Conservation (phyloP, 1,140 invertebrate genomes). For the Drosophila malerkotliana region DNA sequence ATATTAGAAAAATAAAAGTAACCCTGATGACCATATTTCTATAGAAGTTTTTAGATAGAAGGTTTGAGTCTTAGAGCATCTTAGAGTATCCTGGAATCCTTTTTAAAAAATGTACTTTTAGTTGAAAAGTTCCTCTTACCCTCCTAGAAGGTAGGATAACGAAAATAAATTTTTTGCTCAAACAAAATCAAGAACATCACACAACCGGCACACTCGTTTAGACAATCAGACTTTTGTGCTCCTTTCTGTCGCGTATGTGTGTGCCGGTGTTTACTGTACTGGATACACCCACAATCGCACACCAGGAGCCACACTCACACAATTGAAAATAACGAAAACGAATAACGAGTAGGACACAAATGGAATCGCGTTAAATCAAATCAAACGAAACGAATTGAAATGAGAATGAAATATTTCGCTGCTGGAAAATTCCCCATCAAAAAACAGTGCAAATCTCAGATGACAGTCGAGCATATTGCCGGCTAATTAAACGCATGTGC, state of each 20-base stretch:
- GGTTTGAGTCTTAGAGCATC: no score
- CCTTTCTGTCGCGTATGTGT: conserved; percentile 3
- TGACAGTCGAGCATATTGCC: conserved; percentile 54
- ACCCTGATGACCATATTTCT: no score
- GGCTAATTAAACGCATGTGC: conserved; percentile 76
- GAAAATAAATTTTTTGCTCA: conserved; percentile 58
- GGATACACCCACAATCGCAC: conserved; percentile 2
- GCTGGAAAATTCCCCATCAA: conserved; percentile 6
- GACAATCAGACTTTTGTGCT: conserved; percentile 40
- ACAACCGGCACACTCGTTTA: conserved; percentile 27
- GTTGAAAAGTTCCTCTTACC: not conserved
- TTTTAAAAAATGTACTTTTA: no score
- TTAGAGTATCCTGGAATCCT: no score
- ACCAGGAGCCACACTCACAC: not conserved
- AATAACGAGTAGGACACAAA: conserved; percentile 32
- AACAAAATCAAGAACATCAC: conserved; percentile 61
- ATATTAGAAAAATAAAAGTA: not conserved
- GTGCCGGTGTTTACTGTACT: conserved; percentile 4
- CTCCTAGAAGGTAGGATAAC: not conserved
- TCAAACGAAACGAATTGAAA: conserved; percentile 50
- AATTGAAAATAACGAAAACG: conserved; percentile 47
- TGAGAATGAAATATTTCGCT: conserved; percentile 37
- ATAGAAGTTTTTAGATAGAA: no score
- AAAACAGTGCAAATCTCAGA: conserved; percentile 36
- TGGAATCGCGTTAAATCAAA: conserved; percentile 61